These are phyloP conservation scores for Rhyacichthys aspro DNA, from an alignment of 2,797 vertebrate genomes.

Conservation along the genomic window DNA sequence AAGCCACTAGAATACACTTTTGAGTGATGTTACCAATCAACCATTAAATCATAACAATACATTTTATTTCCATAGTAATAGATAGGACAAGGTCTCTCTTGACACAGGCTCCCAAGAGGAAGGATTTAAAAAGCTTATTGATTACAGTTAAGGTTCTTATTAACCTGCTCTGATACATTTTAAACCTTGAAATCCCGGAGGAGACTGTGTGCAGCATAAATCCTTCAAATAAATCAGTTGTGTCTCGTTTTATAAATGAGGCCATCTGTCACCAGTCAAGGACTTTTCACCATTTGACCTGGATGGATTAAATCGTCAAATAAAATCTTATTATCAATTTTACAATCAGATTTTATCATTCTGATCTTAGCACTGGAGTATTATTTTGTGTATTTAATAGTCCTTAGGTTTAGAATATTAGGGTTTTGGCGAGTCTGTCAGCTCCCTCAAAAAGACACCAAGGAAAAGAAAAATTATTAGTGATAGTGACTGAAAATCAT, in stretches of 20 bases:
- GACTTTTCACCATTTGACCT: background rate
- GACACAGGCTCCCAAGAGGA: no score
- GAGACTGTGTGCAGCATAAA: background rate
- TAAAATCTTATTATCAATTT: background rate
- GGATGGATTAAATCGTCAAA: background rate
- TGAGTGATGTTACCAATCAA: no score
- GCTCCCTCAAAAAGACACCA: no score
- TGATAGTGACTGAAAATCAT: no score
- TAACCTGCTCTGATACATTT: conserved; percentile 4
- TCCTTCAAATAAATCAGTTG: background rate
- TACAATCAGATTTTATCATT: background rate
- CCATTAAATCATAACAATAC: no score
- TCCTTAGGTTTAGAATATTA: no score
- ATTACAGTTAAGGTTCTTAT: background rate
- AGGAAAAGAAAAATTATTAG: no score
- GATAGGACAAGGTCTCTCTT: conserved; percentile 8
- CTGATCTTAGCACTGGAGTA: no score
- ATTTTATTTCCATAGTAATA: no score
- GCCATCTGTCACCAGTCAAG: conserved; percentile 1
- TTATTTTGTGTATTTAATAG: no score
- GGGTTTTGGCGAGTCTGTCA: no score
- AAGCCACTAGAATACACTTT: no score
- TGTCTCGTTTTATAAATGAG: background rate
- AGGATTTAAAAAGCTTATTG: background rate
- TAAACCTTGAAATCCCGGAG: background rate